Percentiles rank a stretch among this genome's conserved stretches.
Conservation (phyloP, 2,797 vertebrate species). For the Amniataba percoides region DNA sequence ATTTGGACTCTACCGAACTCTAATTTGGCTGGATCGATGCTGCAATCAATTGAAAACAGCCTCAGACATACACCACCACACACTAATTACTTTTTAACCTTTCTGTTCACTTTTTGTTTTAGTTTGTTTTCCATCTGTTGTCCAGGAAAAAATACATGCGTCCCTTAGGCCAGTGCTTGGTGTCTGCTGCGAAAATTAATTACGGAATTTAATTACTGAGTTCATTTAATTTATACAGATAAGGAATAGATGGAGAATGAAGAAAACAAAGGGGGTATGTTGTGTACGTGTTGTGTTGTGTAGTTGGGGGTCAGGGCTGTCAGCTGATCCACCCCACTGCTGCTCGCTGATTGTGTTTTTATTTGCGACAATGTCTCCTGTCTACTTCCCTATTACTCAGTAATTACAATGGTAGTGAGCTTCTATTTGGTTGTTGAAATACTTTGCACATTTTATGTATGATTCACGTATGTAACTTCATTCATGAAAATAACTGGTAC, state of each 20-base stretch:
- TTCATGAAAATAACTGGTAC: background rate
- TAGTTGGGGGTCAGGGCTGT: background rate
- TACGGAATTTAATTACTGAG: slow-evolving; percentile 57
- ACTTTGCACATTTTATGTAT: background rate
- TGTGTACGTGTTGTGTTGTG: background rate
- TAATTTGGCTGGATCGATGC: slow-evolving; percentile 61
- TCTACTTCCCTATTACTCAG: slow-evolving; percentile 13
- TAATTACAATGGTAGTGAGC: background rate
- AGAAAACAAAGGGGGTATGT: background rate
- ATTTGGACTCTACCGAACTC: slow-evolving; percentile 29
- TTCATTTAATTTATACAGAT: slow-evolving; percentile 57
- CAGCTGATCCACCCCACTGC: slow-evolving; percentile 16
- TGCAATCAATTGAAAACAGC: slow-evolving; percentile 50
- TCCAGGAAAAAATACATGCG: slow-evolving; percentile 11
- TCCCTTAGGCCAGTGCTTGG: slow-evolving; percentile 20
- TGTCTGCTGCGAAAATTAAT: slow-evolving; percentile 63
- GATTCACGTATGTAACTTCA: background rate
- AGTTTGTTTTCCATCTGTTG: slow-evolving; percentile 48
- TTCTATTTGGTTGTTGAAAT: slow-evolving; percentile 8
- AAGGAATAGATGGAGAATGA: slow-evolving; percentile 20
- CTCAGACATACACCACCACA: slow-evolving; percentile 46
- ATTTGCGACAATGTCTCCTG: background rate
- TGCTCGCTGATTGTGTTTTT: slow-evolving; percentile 19
- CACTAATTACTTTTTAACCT: slow-evolving; percentile 68
- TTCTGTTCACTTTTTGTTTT: slow-evolving; percentile 52